Evolutionary conservation across 1,140 invertebrate species (phyloP), one percentile per base, ranked within the genome.

Genomic region (Vollenhovia emeryi): DNA sequence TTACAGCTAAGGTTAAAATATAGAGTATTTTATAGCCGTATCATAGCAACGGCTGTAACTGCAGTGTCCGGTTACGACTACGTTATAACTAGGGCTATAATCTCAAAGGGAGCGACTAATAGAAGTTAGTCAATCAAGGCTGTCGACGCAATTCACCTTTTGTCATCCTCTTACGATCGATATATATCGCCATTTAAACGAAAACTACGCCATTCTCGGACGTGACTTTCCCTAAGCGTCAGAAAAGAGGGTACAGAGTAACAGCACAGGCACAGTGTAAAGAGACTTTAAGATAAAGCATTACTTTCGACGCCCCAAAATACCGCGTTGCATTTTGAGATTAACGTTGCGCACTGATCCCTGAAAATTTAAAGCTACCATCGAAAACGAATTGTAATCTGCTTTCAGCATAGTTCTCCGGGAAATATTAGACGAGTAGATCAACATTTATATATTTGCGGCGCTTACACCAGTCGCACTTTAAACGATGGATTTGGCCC

Each of bases 401-500:
- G 21, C 45, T 33, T 21, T 48, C 45, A 86, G 64, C 6, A 59
- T 55, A 86, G 18, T 73, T 68, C n/a, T n/a, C 24, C 33, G 30
- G 18, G 40, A 59, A 66, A 55, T 27, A 55, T 85, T 36, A 64
- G 36, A n/a, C 59, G 30, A 45, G 50, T 66, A 71, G 40, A 82
- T 71, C 36, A 73, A 40, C 40, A 57, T 36, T 36, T 62, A 71
- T 24, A 74, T 50, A 66, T n/a, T 50, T 57, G 18, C 48, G 21
- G 27, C 40, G 43, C 21, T 60, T 55, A 60, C 30, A 27, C 50
- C 79, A 89, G 59, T 88, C 82, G 33, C 36, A 71, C 36, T 75
- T 66, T 80, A 24, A 45, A 88, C 71, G 57, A 40, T 84, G 66
- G 76, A 89, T 89, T 89, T 89, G 88, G 88, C 87, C 88, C 88